Base-by-base conservation (phyloP, 1,140 invertebrate species). In the Doryteuthis pealeii region DNA sequence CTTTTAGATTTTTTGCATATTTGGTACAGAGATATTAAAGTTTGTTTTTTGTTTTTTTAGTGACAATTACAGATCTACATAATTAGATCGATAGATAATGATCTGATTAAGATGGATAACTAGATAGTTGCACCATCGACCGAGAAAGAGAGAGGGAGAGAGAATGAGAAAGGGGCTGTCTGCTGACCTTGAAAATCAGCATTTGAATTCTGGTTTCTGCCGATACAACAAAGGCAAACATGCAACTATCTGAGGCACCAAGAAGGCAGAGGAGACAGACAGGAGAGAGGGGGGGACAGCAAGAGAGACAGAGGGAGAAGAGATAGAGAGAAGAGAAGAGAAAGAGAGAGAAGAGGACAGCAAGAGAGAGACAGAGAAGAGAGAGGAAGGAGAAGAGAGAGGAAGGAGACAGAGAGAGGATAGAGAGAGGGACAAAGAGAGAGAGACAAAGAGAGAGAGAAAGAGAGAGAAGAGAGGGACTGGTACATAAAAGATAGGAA, bases 401-500 rank as follows among this genome's bases (percentile, higher is more conserved):
- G 49, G 6, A 66, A 10, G 32, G 69, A 45, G 43, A 28, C 35
- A 32, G 15, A 32, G 66, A 22, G 40, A 18, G 65, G 1, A 32
- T 1, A 62, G 32, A 35, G n/a, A n/a, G n/a, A n/a, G n/a, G n/a
- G 32, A 40, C 10, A 35, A 28, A 65, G 8, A 1, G 18, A 65
- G 65, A 58, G 33, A n/a, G n/a, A 54, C 58, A 58, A 73, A 35
- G 32, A 54, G 33, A 3, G 35, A 54, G 5, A 66, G 70, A 49
- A 45, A 40, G 49, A 49, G 40, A 45, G 28, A 28, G 70, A 28
- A 18, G 31, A 62, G 28, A 33, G 40, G 3, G 10, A n/a, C n/a
- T n/a, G n/a, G n/a, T n/a, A n/a, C n/a, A n/a, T n/a, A n/a, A n/a
- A n/a, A n/a, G n/a, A n/a, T n/a, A n/a, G n/a, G n/a, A n/a, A n/a